Evolutionary conservation across 2,888 invertebrate species (phyloP).

Genomic region (Cephus rjabovi): DNA sequence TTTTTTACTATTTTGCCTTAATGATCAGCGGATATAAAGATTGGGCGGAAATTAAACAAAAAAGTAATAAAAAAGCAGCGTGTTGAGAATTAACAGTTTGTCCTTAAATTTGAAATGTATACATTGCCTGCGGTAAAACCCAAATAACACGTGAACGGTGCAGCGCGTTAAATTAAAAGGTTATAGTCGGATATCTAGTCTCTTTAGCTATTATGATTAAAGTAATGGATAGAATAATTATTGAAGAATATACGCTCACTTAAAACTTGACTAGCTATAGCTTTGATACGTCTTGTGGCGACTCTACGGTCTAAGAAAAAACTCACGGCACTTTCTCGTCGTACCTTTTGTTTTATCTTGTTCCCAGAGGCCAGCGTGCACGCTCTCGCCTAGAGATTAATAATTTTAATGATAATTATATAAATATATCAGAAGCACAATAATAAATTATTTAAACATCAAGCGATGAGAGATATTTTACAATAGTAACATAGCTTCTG

Average conservation of each 20-base stretch:
- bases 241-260: slow-evolving; percentile 29
- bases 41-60: not conserved
- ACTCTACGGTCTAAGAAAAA: slow-evolving; percentile 2
- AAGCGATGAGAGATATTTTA: slow-evolving; percentile 37
- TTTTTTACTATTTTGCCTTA: not conserved
- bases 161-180: not conserved
- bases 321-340: not conserved
- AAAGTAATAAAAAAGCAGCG: not conserved
- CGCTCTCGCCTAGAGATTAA: not conserved
- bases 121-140: not conserved
- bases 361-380: not conserved
- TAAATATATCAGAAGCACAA: slow-evolving; percentile 47
- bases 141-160: not conserved
- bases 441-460: slow-evolving; percentile 45
- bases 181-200: not conserved
- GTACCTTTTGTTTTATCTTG: not conserved
- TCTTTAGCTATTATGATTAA: not conserved
- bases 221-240: not conserved
- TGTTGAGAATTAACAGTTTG: not conserved
- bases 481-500: slow-evolving; percentile 20
- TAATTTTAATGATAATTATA: slow-evolving; percentile 31
- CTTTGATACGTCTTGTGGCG: not conserved
- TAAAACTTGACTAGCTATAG: slow-evolving; percentile 42
- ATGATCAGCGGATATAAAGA: not conserved
- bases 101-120: not conserved